These are phyloP conservation scores for Platichthys flesus DNA, from an alignment of 2,113 vertebrate species.

Conservation along the genomic window DNA sequence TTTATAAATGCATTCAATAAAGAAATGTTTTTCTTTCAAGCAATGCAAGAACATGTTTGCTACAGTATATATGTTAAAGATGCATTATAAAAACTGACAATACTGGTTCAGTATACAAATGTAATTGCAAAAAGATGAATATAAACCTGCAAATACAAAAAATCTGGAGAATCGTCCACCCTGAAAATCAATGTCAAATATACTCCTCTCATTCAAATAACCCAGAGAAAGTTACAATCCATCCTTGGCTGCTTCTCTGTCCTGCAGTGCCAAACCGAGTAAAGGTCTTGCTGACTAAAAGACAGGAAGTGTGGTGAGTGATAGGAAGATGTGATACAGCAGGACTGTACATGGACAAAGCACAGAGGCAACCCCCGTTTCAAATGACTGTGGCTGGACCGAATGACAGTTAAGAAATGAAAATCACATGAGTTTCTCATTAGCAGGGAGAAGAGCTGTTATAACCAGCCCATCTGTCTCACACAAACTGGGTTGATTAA, in stretches of 20 bases:
- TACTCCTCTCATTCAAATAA: slow-evolving; percentile 41
- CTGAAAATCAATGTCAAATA: no score
- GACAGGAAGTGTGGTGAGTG: slow-evolving; percentile 21
- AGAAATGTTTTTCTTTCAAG: neutral
- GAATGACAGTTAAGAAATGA: slow-evolving; percentile 4
- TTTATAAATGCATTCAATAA: neutral
- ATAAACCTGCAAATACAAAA: neutral
- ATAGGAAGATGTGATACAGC: slow-evolving; percentile 36
- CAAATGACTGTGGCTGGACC: slow-evolving; percentile 46
- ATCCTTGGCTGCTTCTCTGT: slow-evolving; percentile 9
- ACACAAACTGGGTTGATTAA: slow-evolving; percentile 35
- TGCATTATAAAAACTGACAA: no score
- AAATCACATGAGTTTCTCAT: slow-evolving; percentile 29
- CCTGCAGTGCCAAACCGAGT: slow-evolving; percentile 12
- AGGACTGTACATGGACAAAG: slow-evolving; percentile 9
- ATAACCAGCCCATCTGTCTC: slow-evolving; percentile 55
- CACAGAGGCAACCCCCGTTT: neutral
- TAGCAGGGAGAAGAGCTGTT: slow-evolving; percentile 22
- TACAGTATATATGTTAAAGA: no score
- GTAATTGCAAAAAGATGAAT: neutral
- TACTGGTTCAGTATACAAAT: no score
- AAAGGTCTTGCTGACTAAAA: slow-evolving; percentile 37
- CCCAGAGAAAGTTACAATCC: slow-evolving; percentile 16
- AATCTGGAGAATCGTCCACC: slow-evolving; percentile 6
- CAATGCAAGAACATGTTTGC: neutral